Conservation (phyloP, 2,888 invertebrate genomes). For the Heteropelma amictum region DNA sequence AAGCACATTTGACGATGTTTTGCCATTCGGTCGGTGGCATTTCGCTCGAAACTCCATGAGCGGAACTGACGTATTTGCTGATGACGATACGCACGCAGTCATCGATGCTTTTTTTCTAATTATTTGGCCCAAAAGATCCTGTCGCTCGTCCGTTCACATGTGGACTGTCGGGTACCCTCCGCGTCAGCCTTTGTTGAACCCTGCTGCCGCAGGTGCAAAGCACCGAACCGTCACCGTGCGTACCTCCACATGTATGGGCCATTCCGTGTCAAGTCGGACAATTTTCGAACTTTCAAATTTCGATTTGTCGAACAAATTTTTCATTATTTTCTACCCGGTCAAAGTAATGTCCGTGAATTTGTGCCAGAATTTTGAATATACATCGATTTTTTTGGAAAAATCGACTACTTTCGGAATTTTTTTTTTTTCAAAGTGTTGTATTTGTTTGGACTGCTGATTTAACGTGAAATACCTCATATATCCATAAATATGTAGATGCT, state of each 20-base stretch:
- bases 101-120: not conserved
- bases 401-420: too few relatives aligned
- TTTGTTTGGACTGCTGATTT: too few relatives aligned
- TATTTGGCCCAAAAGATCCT: not conserved
- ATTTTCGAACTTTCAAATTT: too few relatives aligned
- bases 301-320: too few relatives aligned
- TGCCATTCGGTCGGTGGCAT: constrained; percentile 68
- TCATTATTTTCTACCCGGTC: too few relatives aligned
- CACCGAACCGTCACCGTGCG: constrained; percentile 24
- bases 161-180: not conserved
- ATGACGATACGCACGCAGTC: not conserved
- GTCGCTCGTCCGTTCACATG: not conserved
- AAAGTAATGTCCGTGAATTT: too few relatives aligned
- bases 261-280: not conserved
- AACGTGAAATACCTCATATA: too few relatives aligned
- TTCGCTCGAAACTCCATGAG: constrained; percentile 53
- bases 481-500: too few relatives aligned
- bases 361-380: too few relatives aligned
- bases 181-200: not conserved
- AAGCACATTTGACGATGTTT: too few relatives aligned
- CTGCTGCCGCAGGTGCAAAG: constrained; percentile 37
- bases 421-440: too few relatives aligned
- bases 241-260: not conserved
- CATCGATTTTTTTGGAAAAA: too few relatives aligned
- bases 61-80: constrained; percentile 10